Conservation (phyloP, 2,113 vertebrate species). For the Gopherus evgoodei region DNA sequence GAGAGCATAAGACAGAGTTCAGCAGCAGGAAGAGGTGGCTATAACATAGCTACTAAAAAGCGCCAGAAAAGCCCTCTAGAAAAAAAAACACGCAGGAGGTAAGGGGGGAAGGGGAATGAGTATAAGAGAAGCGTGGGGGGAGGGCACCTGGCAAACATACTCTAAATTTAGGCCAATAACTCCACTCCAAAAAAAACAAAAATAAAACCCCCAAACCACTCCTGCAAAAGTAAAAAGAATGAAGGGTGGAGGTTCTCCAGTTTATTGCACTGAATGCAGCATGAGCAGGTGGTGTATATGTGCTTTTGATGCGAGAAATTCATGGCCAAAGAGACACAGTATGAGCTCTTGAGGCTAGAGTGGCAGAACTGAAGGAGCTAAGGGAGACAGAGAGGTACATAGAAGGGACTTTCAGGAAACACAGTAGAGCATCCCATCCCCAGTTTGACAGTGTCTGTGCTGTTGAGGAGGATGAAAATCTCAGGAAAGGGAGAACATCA, state of each 20-base stretch:
- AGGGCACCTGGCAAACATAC: not conserved
- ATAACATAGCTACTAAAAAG: too few relatives aligned
- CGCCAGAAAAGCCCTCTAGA: too few relatives aligned
- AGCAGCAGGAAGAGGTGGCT: too few relatives aligned
- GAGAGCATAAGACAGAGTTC: not conserved
- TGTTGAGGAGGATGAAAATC: not conserved
- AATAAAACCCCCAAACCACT: not conserved
- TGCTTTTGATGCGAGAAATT: not conserved
- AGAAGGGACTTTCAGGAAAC: not conserved
- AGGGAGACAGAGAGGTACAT: not conserved
- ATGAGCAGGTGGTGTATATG: not conserved
- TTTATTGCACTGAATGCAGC: not conserved
- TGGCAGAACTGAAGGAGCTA: not conserved
- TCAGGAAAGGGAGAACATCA: not conserved
- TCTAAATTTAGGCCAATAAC: not conserved
- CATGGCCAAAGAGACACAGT: not conserved
- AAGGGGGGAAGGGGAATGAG: not conserved
- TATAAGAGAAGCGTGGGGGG: not conserved
- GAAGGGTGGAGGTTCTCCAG: not conserved
- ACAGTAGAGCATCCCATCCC: not conserved
- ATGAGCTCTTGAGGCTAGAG: not conserved
- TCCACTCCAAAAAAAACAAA: not conserved
- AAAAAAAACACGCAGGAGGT: too few relatives aligned
- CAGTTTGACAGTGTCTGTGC: not conserved
- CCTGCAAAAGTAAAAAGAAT: not conserved